Evolutionary conservation across 2,113 vertebrate species (phyloP).

Genomic region (Mustelus asterias): DNA sequence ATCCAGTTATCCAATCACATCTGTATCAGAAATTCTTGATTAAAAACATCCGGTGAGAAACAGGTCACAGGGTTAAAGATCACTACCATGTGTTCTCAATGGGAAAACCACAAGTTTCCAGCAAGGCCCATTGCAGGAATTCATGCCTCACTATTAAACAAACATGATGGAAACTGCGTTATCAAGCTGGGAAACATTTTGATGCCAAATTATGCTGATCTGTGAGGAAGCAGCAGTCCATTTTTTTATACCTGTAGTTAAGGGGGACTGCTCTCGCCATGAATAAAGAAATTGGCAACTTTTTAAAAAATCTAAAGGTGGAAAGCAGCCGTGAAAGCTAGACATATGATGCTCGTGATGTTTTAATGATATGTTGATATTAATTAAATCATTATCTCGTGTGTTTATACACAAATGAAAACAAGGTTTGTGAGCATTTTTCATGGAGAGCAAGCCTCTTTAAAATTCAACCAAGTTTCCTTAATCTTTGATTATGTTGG

Average conservation of each 20-base stretch:
- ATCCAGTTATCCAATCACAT: not conserved
- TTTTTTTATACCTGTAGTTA: not conserved
- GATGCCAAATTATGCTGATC: not conserved
- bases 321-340: not conserved
- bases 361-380: not conserved
- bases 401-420: not conserved
- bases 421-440: not conserved
- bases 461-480: not conserved
- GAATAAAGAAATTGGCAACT: not conserved
- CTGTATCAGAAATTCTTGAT: not conserved
- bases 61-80: not conserved
- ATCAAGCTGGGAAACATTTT: not conserved
- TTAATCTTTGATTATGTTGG: not conserved
- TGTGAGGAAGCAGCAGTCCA: not conserved
- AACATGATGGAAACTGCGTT: not conserved
- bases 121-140: not conserved
- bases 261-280: too few species aligned
- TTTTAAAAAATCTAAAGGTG: not conserved
- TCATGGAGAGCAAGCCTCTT: not conserved
- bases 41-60: not conserved
- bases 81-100: not conserved
- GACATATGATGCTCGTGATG: not conserved
- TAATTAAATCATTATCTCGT: not conserved
- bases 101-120: not conserved
- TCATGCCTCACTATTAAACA: not conserved